A percentile compares a stretch with the other conserved stretches of the same genome.
These are phyloP conservation scores for Cheilinus undulatus DNA, from an alignment of 2,113 vertebrate genomes.

Conservation along the genomic window DNA sequence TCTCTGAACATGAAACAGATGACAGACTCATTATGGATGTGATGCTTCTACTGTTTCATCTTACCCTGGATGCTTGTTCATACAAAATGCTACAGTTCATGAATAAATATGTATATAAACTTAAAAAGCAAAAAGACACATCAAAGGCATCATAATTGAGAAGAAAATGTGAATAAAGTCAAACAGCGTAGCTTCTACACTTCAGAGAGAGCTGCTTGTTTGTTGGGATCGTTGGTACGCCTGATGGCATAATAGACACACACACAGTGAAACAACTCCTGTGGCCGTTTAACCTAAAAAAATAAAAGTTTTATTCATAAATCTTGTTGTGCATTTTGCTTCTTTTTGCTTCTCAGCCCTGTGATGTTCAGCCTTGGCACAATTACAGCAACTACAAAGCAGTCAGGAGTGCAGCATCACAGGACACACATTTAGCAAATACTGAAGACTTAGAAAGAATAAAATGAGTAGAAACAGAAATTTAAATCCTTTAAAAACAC, in stretches of 20 bases:
- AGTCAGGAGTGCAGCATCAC: conserved; percentile 67
- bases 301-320: conserved; percentile 31
- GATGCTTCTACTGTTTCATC: background rate
- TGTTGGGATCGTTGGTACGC: conserved; percentile 18
- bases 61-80: conserved; percentile 3
- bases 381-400: conserved; percentile 73
- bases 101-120: conserved; percentile 11
- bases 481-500: conserved; percentile 43
- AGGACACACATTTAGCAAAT: conserved; percentile 67
- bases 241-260: conserved; percentile 5
- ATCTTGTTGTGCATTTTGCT: conserved; percentile 25
- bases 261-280: conserved; percentile 25
- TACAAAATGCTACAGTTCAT: conserved; percentile 16
- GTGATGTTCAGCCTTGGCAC: conserved; percentile 58
- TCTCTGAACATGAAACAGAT: background rate
- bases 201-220: conserved; percentile 15
- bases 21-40: background rate
- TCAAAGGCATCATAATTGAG: conserved; percentile 32
- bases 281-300: conserved; percentile 17
- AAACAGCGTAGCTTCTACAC: background rate
- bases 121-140: background rate
- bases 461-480: conserved; percentile 53
- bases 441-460: conserved; percentile 43
- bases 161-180: background rate
- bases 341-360: conserved; percentile 45